Base-by-base conservation (phyloP, 2,113 vertebrate species). In the Alaudala cheleensis region DNA sequence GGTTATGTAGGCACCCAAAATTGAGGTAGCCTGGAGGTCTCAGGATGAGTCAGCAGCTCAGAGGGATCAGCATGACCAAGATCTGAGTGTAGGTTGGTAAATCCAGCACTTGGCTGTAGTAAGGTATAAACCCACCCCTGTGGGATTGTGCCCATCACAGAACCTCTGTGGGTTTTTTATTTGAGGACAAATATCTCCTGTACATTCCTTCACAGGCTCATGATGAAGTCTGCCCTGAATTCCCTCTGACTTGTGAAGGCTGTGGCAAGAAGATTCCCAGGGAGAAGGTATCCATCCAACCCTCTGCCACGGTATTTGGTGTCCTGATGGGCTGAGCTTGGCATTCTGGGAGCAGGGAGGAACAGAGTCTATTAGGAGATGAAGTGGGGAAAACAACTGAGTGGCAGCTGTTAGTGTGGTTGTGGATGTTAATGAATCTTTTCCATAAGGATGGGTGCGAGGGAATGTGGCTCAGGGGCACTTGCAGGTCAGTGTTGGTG, bases 201-300 rank as follows among this genome's bases (percentile, higher is more conserved):
- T 86, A 3, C 0, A 1, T 91, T 93, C 45, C 69, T 73, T 66
- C 50, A 21, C 73, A 99, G 99, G 98, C 98, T 10, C 99, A 99
- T 22, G 98, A 98, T 4, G 98, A 98, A 24, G 97, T 98, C 83
- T 99, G 99, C 91, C 97, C 98, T 51, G 98, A 98, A 86, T 98
- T 98, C 49, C 99, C 99, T 1, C 81, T 99, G 96, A 98, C 98
- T 25, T 99, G 99, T 11, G 98, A 99, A 14, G 98, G 98, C 97
- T 99, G 99, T 11, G 98, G 98, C 49, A 98, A 98, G 88, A 99
- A 98, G 93, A 98, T 99, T 87, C 97, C 98, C 3, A 97, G 99
- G 83, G 99, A 99, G 96, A 99, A 98, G 98, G 99, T 99, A 82
- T 58, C 34, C 1, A 25, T 73, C 39, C 0, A 6, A 53, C 17